These are phyloP conservation scores for Steinernema hermaphroditum DNA, from an alignment of 2,888 invertebrate genomes.

Conservation along the genomic window DNA sequence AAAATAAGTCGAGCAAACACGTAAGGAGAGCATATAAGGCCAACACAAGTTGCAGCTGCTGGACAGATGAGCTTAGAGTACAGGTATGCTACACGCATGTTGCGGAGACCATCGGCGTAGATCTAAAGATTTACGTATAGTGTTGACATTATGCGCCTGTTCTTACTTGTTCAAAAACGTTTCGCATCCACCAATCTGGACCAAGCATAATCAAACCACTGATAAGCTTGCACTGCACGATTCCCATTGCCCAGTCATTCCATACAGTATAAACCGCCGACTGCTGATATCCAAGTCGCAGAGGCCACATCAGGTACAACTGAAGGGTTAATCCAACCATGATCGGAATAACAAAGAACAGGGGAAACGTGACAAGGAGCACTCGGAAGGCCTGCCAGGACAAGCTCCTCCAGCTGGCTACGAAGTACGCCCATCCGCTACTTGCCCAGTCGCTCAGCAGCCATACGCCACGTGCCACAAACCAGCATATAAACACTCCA, in stretches of 20 bases:
- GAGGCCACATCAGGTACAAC: conserved; percentile 81
- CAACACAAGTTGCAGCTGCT: neutral
- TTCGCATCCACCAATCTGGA: conserved; percentile 87
- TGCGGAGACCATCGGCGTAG: conserved; percentile 85
- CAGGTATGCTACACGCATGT: neutral
- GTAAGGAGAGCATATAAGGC: neutral
- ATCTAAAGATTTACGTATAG: conserved; percentile 72
- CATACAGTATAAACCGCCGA: conserved; percentile 74
- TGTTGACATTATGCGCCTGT: neutral
- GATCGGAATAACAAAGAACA: conserved; percentile 86
- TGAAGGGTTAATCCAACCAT: conserved; percentile 89
- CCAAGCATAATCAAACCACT: conserved; percentile 97
- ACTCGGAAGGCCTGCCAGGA: conserved; percentile 43
- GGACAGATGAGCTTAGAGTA: conserved; percentile 6
- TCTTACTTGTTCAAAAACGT: conserved; percentile 80
- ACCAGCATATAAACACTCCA: conserved; percentile 92
- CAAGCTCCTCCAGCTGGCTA: conserved; percentile 2
- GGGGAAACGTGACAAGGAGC: conserved; percentile 73
- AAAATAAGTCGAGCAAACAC: neutral
- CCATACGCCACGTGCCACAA: conserved; percentile 74
- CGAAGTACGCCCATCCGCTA: neutral
- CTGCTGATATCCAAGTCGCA: conserved; percentile 76
- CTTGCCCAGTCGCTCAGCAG: conserved; percentile 77
- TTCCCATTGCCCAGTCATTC: conserved; percentile 95
- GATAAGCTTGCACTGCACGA: conserved; percentile 93